These are phyloP conservation scores for Erythrocercus mccallii DNA, from an alignment of 2,113 vertebrate genomes.

Conservation along the genomic window DNA sequence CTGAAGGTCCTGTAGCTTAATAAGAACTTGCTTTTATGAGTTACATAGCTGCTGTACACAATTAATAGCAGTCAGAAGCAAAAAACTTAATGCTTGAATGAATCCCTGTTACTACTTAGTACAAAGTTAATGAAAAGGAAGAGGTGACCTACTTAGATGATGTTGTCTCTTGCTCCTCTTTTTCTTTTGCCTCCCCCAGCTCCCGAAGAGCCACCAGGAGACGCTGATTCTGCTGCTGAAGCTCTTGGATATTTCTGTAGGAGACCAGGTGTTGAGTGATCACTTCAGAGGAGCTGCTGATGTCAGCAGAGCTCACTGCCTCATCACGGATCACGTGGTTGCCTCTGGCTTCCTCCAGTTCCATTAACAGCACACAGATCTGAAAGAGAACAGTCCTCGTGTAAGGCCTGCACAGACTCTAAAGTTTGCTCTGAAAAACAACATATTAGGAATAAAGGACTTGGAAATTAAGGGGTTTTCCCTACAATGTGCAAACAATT, in stretches of 20 bases:
- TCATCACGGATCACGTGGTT: slow-evolving; percentile 89
- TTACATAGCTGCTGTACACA: not conserved
- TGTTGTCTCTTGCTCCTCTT: slow-evolving; percentile 85
- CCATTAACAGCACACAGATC: slow-evolving; percentile 91
- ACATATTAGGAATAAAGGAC: not conserved
- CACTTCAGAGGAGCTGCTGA: slow-evolving; percentile 94
- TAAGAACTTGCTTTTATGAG: not conserved
- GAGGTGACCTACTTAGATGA: slow-evolving; percentile 75
- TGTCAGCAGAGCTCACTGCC: slow-evolving; percentile 86
- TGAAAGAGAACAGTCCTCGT: slow-evolving; percentile 25
- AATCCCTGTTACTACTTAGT: not conserved
- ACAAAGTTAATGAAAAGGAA: not conserved
- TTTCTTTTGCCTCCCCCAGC: slow-evolving; percentile 88
- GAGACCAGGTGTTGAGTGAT: slow-evolving; percentile 94
- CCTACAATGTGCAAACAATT: not conserved
- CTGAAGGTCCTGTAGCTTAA: not conserved
- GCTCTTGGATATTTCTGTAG: slow-evolving; percentile 91
- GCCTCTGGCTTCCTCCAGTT: slow-evolving; percentile 94
- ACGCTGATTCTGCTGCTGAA: slow-evolving; percentile 95
- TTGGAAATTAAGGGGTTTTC: not conserved
- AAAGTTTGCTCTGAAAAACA: not conserved
- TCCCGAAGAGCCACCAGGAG: slow-evolving; percentile 90
- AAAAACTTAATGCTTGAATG: not conserved
- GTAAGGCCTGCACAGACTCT: not conserved
- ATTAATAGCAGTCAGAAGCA: not conserved